Percentiles rank a stretch among this genome's conserved stretches.
These are phyloP conservation scores for Aspidiotus destructor DNA, from an alignment of 2,888 invertebrate species.

Conservation along the genomic window DNA sequence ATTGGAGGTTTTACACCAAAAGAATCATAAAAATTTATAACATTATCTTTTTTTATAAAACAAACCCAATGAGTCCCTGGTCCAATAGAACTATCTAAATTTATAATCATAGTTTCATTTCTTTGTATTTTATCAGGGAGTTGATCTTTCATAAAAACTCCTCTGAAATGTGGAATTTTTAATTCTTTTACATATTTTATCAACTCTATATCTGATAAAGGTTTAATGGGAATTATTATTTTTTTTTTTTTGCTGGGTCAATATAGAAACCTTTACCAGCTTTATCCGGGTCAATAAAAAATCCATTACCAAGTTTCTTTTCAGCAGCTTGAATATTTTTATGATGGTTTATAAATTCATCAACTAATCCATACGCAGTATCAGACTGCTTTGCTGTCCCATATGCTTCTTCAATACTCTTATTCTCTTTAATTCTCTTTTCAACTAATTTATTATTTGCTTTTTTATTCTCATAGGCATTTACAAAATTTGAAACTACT, in stretches of 20 bases:
- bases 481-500: not conserved
- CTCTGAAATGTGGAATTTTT: conserved; percentile 36
- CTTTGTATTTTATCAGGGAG: conserved; percentile 38
- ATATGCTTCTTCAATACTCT: not conserved
- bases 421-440: not conserved
- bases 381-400: too few relatives aligned
- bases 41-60: conserved; percentile 39
- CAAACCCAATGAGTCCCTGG: conserved; percentile 41
- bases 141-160: conserved; percentile 41
- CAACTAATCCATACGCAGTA: not conserved
- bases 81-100: conserved; percentile 39
- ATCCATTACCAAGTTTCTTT: not conserved
- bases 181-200: conserved; percentile 33
- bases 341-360: too few relatives aligned
- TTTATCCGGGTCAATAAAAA: not conserved
- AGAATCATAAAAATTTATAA: conserved; percentile 41
- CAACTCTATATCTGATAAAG: conserved; percentile 36
- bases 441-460: conserved; percentile 10
- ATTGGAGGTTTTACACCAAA: conserved; percentile 41
- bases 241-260: conserved; percentile 9
- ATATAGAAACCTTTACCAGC: not conserved
- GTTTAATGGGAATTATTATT: conserved; percentile 8
- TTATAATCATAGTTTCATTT: conserved; percentile 39
- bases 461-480: conserved; percentile 16
- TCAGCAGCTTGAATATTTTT: not conserved